Percentiles rank a stretch among this genome's conserved stretches.
Evolutionary conservation across 2,113 vertebrate genomes (phyloP).

Genomic region (Thomomys bottae): DNA sequence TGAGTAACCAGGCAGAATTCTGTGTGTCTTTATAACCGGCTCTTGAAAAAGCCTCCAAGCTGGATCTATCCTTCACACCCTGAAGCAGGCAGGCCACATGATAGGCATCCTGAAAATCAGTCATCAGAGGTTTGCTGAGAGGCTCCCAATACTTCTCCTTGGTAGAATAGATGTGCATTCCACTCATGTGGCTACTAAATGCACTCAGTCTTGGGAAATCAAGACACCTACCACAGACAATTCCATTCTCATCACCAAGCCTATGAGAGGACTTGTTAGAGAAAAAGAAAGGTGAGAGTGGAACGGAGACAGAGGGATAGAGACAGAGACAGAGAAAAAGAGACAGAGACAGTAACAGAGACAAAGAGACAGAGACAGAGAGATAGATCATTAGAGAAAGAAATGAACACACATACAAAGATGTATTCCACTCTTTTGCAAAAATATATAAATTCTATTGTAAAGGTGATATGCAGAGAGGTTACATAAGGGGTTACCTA

Average conservation of each 20-base stretch:
- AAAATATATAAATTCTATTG: no score
- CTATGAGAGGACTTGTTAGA: neutral
- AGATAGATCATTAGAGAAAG: neutral
- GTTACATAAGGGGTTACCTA: no score
- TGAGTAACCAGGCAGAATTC: conserved; percentile 36
- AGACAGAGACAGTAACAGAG: no score
- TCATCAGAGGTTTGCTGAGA: neutral
- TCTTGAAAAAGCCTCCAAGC: conserved; percentile 31
- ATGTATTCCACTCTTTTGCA: no score
- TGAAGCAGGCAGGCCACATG: neutral
- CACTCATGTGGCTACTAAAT: neutral
- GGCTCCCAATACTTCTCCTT: neutral
- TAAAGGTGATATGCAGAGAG: no score
- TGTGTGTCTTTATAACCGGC: conserved; percentile 40
- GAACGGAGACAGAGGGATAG: neutral
- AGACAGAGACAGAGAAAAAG: neutral
- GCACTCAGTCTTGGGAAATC: neutral
- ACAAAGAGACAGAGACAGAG: no score
- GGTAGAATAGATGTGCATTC: neutral
- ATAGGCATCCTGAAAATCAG: neutral
- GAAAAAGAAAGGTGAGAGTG: neutral
- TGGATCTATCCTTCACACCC: neutral
- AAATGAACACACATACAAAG: neutral
- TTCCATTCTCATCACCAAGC: neutral
- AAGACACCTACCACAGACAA: neutral